Conservation (phyloP, 2,113 vertebrate species). For the Brachypteracias leptosomus region DNA sequence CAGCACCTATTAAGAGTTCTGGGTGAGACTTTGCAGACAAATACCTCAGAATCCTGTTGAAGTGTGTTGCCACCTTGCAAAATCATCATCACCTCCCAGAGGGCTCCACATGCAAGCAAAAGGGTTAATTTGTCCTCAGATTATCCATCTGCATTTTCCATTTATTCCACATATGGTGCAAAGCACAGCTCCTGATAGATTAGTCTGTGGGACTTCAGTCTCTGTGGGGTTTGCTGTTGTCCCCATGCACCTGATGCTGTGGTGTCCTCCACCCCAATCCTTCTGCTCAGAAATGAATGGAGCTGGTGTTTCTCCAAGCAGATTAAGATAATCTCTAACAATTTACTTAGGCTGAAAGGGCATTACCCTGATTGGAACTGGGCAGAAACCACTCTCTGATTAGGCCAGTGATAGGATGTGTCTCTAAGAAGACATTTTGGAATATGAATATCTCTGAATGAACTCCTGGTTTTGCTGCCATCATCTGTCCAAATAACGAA, state of each 20-base stretch:
- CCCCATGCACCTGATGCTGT: not conserved
- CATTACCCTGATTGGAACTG: not conserved
- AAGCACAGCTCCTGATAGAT: not conserved
- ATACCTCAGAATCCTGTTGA: not conserved
- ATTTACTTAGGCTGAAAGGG: not conserved
- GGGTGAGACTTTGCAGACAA: not conserved
- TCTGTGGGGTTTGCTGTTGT: not conserved
- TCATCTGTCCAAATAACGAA: constrained; percentile 40
- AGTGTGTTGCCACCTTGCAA: not conserved
- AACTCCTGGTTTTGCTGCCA: constrained; percentile 50
- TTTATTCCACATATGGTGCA: not conserved
- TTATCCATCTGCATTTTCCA: not conserved
- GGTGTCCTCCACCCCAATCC: not conserved
- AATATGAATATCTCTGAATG: not conserved
- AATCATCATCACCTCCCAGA: not conserved
- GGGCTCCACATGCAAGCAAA: not conserved
- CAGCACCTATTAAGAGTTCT: not conserved
- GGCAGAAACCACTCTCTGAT: not conserved
- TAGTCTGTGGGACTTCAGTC: not conserved
- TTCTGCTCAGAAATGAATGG: not conserved
- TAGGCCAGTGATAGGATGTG: not conserved
- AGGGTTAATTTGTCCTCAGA: not conserved
- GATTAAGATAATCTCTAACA: not conserved
- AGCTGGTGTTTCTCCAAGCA: not conserved
- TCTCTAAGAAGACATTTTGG: not conserved